Evolutionary conservation across 1,140 invertebrate genomes (phyloP), one percentile per base, ranked within the genome.

Genomic region (Pomacea maculata): DNA sequence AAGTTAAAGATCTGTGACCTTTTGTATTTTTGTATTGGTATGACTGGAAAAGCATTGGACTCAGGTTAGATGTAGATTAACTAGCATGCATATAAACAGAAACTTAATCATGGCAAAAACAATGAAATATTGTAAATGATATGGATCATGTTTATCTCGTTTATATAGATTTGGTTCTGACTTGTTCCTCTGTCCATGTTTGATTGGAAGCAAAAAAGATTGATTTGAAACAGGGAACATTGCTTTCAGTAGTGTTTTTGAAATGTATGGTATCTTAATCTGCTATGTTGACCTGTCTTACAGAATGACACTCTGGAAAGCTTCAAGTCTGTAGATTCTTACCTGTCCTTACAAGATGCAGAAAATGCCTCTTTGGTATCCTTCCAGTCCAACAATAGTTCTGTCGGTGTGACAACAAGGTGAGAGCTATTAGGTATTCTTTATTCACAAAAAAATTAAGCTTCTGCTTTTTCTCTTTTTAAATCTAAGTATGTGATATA

Each of bases 261-360:
- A 61, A 61, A 61, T 61, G 57, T 61, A 61, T 61, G 11, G 11
- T 17, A 14, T 61, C 57, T 61, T 61, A 14, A 61, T 61, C 8
- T 61, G 34, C 34, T 45, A 45, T 45, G 34, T 45, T 45, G 75
- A 71, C 68, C 72, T 45, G 64, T n/a, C 68, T 80, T 81, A 19
- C 82, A 88, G 86, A 82, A 79, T 80, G 85, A 88, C 55, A 85
- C 87, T 7, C 55, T 85, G 55, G 85, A 84, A 19, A 88, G 87
- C 82, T 88, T 86, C 64, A 87, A 87, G 55, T 88, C 87, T 15
- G 72, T 80, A n/a, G 83, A 86, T 21, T 86, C 86, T 19, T 88
- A 78, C 77, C 9, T 80, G 52, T 87, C 86, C 17, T 9, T 86
- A n/a, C 34, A 76, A 65, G 85, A 86, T 78, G 77, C 79, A 25